phyloP scores from a whole-genome alignment of 2,113 vertebrate genomes.

The Hucho hucho region DNA sequence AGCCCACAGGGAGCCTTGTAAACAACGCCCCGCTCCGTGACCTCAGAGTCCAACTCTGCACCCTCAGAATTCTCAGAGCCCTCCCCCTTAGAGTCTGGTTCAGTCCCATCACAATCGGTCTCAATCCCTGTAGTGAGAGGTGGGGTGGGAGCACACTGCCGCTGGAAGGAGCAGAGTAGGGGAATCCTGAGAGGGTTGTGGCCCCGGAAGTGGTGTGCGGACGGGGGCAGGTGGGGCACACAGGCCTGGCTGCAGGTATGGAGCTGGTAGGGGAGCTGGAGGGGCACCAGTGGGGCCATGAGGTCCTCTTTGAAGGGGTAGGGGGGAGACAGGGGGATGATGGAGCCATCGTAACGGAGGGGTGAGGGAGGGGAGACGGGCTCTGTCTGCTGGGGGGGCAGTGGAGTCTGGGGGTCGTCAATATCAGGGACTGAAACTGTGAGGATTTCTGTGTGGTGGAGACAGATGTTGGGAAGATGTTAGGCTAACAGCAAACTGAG shows the following conservation, averaged over 20 bases:
- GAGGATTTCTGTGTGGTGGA: neutral
- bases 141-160: constrained; percentile 75
- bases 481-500: neutral
- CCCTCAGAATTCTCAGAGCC: constrained; percentile 34
- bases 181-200: constrained; percentile 87
- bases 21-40: constrained; percentile 62
- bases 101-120: neutral
- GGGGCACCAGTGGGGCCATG: constrained; percentile 29
- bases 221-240: constrained; percentile 56
- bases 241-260: constrained; percentile 79
- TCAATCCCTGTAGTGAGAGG: neutral
- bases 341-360: neutral
- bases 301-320: constrained; percentile 36
- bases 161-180: constrained; percentile 81
- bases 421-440: neutral
- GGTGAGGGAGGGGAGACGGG: neutral
- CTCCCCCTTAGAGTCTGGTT: constrained; percentile 20
- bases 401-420: neutral
- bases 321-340: constrained; percentile 15
- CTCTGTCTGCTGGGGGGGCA: neutral
- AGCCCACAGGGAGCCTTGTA: constrained; percentile 90
- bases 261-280: constrained; percentile 36
- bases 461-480: neutral
- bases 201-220: constrained; percentile 59
- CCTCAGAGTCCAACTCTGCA: constrained; percentile 18